These are phyloP conservation scores for Agapornis canus DNA, from an alignment of 2,797 vertebrate species.

Conservation along the genomic window DNA sequence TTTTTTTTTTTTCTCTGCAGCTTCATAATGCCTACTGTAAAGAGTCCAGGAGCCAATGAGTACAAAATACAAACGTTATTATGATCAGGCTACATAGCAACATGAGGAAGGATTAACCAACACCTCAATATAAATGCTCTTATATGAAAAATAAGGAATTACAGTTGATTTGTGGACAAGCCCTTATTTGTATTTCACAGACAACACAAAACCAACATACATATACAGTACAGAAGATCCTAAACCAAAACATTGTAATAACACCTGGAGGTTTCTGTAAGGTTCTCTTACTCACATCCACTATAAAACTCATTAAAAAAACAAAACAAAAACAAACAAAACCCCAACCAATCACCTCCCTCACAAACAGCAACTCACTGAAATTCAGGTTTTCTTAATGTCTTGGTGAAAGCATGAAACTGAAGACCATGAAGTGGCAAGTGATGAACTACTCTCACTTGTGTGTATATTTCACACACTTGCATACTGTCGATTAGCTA, in stretches of 20 bases:
- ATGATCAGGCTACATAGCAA: neutral
- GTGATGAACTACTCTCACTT: neutral
- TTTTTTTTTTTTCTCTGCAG: neutral
- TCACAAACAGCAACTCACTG: neutral
- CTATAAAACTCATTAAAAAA: neutral
- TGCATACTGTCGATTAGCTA: neutral
- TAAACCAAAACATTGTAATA: neutral
- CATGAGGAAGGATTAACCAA: neutral
- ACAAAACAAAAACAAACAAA: fast-evolving
- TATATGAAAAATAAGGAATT: neutral
- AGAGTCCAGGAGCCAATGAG: neutral
- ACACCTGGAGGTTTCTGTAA: neutral
- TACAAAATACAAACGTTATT: neutral
- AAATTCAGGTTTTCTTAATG: slow-evolving; percentile 2
- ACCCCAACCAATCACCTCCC: neutral
- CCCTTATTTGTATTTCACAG: neutral
- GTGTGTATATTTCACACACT: neutral
- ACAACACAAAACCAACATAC: neutral
- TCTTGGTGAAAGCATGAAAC: slow-evolving; percentile 18
- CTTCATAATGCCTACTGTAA: neutral
- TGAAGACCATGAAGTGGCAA: neutral
- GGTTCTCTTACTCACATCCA: neutral
- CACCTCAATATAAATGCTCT: neutral
- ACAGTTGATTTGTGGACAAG: neutral
- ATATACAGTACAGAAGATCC: neutral